phyloP scores from a whole-genome alignment of 2,797 vertebrate genomes.

The Geotrypetes seraphini region DNA sequence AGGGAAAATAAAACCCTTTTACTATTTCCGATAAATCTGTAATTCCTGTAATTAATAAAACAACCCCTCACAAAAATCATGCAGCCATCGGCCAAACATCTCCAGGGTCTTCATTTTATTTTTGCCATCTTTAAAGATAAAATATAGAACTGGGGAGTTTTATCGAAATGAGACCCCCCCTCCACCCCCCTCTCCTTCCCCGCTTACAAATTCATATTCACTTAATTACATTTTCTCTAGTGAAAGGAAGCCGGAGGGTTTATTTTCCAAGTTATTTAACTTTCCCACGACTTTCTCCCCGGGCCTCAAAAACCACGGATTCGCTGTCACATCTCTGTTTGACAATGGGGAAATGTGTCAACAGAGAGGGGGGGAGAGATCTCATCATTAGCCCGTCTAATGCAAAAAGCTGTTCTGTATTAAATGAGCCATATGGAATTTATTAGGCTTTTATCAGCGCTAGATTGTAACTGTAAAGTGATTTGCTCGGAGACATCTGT shows the following conservation, averaged over 20 bases:
- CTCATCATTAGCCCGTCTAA: conserved; percentile 64
- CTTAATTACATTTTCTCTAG: conserved; percentile 55
- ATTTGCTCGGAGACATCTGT: conserved; percentile 99
- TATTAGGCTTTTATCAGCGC: conserved; percentile 98
- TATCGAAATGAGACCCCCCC: no score
- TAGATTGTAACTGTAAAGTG: conserved; percentile 97
- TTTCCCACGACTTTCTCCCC: conserved; percentile 86
- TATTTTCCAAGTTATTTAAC: conserved; percentile 85
- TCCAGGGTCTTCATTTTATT: no score
- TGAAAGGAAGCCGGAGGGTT: conserved; percentile 51
- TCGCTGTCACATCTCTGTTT: conserved; percentile 73
- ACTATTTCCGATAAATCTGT: no score
- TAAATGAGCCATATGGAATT: conserved; percentile 97
- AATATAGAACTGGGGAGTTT: no score
- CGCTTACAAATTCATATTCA: conserved; percentile 65
- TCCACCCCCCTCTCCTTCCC: no score
- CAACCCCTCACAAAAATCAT: no score
- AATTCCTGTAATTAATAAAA: no score
- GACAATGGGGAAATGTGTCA: conserved; percentile 96
- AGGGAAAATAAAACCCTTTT: no score
- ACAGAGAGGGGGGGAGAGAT: conserved; percentile 72
- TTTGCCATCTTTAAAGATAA: no score
- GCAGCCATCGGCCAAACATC: no score
- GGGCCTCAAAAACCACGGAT: conserved; percentile 70
- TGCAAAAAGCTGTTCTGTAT: conserved; percentile 90